Conservation (phyloP, 2,888 invertebrate species). For the Tethea ocularis region DNA sequence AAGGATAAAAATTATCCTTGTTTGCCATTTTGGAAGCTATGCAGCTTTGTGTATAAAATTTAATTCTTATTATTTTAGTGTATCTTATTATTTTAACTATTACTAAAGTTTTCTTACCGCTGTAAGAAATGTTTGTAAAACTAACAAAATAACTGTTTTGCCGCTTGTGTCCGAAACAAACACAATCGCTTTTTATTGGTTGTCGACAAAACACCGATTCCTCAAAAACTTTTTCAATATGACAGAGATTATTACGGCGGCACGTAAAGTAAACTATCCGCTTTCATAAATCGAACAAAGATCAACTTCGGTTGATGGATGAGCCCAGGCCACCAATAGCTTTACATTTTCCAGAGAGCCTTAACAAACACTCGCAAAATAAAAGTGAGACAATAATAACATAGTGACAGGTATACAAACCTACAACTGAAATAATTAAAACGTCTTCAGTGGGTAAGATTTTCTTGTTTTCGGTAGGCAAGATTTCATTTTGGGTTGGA, state of each 20-base stretch:
- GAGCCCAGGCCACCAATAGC: slow-evolving; percentile 35
- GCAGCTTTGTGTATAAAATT: no score
- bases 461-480: no score
- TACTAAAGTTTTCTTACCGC: no score
- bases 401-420: not conserved
- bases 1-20: no score
- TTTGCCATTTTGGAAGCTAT: no score
- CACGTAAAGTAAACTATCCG: slow-evolving; percentile 64
- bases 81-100: no score
- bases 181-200: slow-evolving; percentile 13
- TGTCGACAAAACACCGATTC: slow-evolving; percentile 38
- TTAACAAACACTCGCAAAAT: not conserved
- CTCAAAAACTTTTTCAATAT: slow-evolving; percentile 60
- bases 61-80: no score
- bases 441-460: no score
- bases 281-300: slow-evolving; percentile 69
- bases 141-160: slow-evolving; percentile 9
- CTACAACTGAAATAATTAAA: not conserved
- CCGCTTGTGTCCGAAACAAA: slow-evolving; percentile 6
- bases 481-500: no score
- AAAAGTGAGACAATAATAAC: slow-evolving; percentile 5
- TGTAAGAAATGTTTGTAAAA: not conserved
- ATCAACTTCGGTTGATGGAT: slow-evolving; percentile 71
- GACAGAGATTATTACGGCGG: slow-evolving; percentile 54
- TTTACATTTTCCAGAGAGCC: slow-evolving; percentile 32